Evolutionary conservation across 2,797 vertebrate species (phyloP), one percentile per base, ranked within the genome.

Genomic region (Falco peregrinus): DNA sequence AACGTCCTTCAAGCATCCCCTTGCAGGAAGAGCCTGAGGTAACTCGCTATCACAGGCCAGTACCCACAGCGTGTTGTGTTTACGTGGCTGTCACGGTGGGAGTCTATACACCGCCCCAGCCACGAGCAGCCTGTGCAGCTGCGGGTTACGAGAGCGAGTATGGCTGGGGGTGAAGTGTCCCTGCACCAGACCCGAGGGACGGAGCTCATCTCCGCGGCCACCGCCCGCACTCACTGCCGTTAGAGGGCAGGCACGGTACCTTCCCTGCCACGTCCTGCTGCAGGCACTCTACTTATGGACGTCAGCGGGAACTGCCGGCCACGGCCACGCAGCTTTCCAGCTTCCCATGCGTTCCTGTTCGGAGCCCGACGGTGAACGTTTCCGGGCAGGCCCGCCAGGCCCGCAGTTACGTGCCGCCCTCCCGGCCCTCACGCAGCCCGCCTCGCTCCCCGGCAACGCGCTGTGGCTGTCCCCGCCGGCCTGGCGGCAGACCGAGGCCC

Each of bases 331-430:
- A 39, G 56, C 45, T 22, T 26, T 11, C 26, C 31, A 3, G 37
- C 56, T 35, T 12, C 37, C 15, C 5, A 10, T 5, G 39, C 29
- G 6, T 7, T 70, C 71, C 64, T 7, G 1, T 10, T 5, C 12
- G 19, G 20, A 45, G 7, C 18, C 53, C 10, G 16, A 9, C 28
- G 5, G 28, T 0, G 19, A 15, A 3, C 1, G 8, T 3, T 48
- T 48, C 41, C 12, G 7, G 22, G 4, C 28, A 54, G 20, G 19
- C 9, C 16, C 11, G 5, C 29, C 1, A 24, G 22, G 41, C 31
- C 35, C 12, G 33, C 79, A 16, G 5, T 22, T 35, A 8, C 0
- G 5, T 14, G 14, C 0, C 5, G 33, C 43, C 33, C 16, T 29
- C 43, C 56, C 16, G 9, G 33, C 43, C 33, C 16, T 29, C 43